Conservation (phyloP, 2,888 invertebrate species). For the Hemistola chrysoprasaria region DNA sequence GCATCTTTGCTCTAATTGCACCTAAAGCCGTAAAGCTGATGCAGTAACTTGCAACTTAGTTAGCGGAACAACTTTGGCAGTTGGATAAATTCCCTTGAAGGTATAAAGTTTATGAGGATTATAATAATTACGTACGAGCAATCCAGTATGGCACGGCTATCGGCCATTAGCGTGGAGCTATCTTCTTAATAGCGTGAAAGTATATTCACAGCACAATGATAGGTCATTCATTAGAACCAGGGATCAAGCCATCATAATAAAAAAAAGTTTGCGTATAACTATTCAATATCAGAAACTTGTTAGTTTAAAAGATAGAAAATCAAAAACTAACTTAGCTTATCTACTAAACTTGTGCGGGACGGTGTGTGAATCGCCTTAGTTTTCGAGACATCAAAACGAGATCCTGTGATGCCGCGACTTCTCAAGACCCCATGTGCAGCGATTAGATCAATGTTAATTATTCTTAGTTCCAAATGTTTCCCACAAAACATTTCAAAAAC, state of each 20-base stretch:
- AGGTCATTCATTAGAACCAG: background rate
- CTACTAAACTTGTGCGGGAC: too few species aligned
- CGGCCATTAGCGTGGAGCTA: constrained; percentile 4
- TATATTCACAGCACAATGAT: too few species aligned
- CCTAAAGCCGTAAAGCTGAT: constrained; percentile 53
- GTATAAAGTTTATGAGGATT: constrained; percentile 31
- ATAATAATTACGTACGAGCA: constrained; percentile 23
- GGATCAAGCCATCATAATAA: too few species aligned
- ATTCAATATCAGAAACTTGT: too few species aligned
- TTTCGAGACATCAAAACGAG: too few species aligned
- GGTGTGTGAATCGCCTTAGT: too few species aligned
- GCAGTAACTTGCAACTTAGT: constrained; percentile 62
- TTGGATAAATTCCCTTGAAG: constrained; percentile 33
- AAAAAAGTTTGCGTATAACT: too few species aligned
- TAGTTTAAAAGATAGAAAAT: too few species aligned
- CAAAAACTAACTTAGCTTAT: too few species aligned
- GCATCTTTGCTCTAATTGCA: constrained; percentile 64
- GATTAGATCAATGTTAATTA: too few species aligned
- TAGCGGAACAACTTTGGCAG: constrained; percentile 41
- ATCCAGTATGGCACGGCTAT: constrained; percentile 16
- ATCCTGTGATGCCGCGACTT: too few species aligned
- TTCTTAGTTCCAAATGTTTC: constrained; percentile 4
- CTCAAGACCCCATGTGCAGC: too few species aligned
- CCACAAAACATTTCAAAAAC: constrained; percentile 15
- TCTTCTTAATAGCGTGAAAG: constrained; percentile 2